Evolutionary conservation across 2,113 vertebrate species (phyloP).

Genomic region (Noturus placidus): DNA sequence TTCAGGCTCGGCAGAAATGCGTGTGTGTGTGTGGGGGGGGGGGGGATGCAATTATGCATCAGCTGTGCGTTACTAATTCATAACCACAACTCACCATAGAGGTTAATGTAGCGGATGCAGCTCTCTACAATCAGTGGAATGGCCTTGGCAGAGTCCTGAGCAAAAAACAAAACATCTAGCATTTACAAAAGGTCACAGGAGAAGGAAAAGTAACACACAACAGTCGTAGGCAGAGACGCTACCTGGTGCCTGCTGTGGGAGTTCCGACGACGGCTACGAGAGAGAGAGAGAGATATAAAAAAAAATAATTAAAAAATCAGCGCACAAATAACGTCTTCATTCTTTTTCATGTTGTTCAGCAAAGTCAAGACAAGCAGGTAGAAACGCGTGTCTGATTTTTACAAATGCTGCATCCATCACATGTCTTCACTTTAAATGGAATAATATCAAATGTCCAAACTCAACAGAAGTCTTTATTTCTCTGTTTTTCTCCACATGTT

Average conservation of each 20-base stretch:
- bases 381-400: neutral
- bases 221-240: conserved; percentile 48
- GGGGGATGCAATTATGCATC: neutral
- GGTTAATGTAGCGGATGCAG: conserved; percentile 96
- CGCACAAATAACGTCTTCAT: neutral
- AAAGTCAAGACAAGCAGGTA: neutral
- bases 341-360: neutral
- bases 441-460: neutral
- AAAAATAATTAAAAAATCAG: conserved; percentile 54
- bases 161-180: conserved; percentile 41
- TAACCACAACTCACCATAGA: conserved; percentile 81
- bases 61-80: neutral
- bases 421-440: neutral
- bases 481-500: no score
- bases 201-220: neutral
- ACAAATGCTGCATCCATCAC: neutral
- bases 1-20: neutral
- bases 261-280: conserved; percentile 91
- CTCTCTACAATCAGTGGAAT: conserved; percentile 97
- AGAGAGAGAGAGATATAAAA: conserved; percentile 65
- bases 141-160: conserved; percentile 90
- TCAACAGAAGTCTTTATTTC: no score
- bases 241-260: conserved; percentile 98
- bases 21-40: neutral
- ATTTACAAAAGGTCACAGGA: neutral